Base-by-base conservation (phyloP, 1,140 invertebrate species). In the Andricus grossulariae region DNA sequence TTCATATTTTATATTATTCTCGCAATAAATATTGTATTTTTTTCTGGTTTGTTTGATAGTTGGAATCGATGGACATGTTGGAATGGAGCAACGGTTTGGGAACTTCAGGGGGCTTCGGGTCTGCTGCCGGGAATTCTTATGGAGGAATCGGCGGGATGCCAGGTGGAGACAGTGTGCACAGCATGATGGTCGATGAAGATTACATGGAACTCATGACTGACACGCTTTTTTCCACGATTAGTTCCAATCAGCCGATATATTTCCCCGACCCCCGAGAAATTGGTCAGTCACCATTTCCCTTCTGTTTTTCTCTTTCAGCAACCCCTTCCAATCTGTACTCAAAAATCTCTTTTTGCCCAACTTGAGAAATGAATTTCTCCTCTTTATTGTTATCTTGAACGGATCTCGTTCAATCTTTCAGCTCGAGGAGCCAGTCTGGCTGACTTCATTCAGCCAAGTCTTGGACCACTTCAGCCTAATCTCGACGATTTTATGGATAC, bases 181-280 rank as follows among this genome's bases (percentile, higher is more conserved):
- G 83, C 80, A 95, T 96, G 94, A 93, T 96, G 91, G 94, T 96
- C 80, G 97, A 97, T 92, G 97, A 97, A 90, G 95, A 97, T 89
- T 95, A 97, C 83, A 96, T 97, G 93, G 96, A 96, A 86, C 95
- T 98, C 84, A 96, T 96, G 94, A 97, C 96, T 87, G 97, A 98
- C 88, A 97, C 96, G 32, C 93, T 98, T 50, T 97, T 98, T 89
- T 97, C 96, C 72, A 96, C 96, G 60, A 96, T 98, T 82, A 94
- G 95, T 84, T 94, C 93, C 66, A 97, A 97, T 92, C 97, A 97
- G 89, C 97, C 97, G 19, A 98, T 98, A 92, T 95, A 96, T 77
- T 99, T 99, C 93, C 98, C 98, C 10, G 98, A 99, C 93, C 95
- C 97, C 49, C 94, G 97, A 92, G 98, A 99, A 93, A 97, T 99